Base-by-base conservation (phyloP, 2,797 vertebrate species). In the Sciurus carolinensis region DNA sequence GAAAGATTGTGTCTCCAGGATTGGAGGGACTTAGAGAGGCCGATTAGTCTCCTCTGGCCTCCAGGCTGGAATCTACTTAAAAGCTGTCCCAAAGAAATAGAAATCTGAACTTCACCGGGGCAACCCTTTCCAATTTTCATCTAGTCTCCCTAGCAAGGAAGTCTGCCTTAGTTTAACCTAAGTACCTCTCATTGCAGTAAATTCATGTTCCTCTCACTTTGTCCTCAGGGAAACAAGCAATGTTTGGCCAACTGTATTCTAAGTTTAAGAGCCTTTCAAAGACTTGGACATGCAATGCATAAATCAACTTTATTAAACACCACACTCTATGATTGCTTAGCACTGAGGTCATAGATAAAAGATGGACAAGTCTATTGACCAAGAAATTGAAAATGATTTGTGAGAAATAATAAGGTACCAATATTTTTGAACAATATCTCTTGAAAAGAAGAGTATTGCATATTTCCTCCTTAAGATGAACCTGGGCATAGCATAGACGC, bases 1-100 rank as follows among this genome's bases (percentile, higher is more conserved):
- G 73, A 94, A 97, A 96, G 75, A 93, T 67, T 71, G 67, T 54
- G 81, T 94, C 90, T 94, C 84, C 39, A 33, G 93, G 82, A 95
- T 81, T 57, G 24, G 36, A 96, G n/a, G 64, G 84, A 92, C 69
- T 90, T 76, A 64, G 62, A 95, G 85, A 97, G 73, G 76, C 92
- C 47, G 0, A 95, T 97, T 87, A 93, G 95, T 97, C 67, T 96
- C 77, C 75, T 95, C 87, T 94, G 64, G 86, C 84, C 96, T 95
- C 84, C 57, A 30, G 83, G 86, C 96, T 64, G 24, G 54, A 96
- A 93, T 72, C 50, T 79, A 69, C 85, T 96, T 97, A 92, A 97
- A 94, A 93, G 59, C 36, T 57, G 30, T 92, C 82, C 90, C 12
- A 52, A 97, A 85, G 81, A 97, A 89, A 96, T 36, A 89, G 79